Evolutionary conservation across 2,797 vertebrate species (phyloP), one percentile per base, ranked within the genome.

Genomic region (Momotus momota): DNA sequence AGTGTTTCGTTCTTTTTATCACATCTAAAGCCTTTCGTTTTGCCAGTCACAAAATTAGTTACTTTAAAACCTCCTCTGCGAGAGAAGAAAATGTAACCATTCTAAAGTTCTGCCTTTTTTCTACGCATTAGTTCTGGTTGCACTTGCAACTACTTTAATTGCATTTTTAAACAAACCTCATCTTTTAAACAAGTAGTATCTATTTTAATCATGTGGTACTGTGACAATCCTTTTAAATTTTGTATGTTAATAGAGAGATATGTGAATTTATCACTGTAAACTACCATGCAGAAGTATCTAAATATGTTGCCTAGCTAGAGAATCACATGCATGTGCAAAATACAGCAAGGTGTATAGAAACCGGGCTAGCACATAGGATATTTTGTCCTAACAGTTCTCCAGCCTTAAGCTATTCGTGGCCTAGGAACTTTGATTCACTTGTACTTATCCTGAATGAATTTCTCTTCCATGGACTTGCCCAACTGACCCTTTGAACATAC

Each of bases 361-460:
- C 6, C 27, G 5, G 11, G 11, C 43, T 83, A 51, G 25, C 14
- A 20, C 16, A 2, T 43, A 8, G 0, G 3, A 4, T 54, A 35
- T 70, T 80, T 82, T 91, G 19, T 45, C 43, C 23, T 46, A 40
- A 49, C 54, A 81, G 10, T 80, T 94, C 35, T 83, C 61, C 12
- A 86, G 1, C 43, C 29, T 12, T 80, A 46, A 62, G 26, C 40
- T 13, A 10, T 57, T 60, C 25, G 27, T 82, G 18, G 31, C 62
- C 70, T 12, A n/a, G 35, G 51, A 57, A 72, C 58, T 90, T 58
- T 43, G 43, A 58, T 64, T 84, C 5, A 13, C 29, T 2, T 61
- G 5, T 71, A 31, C 72, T 81, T 35, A n/a, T 73, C 31, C 12
- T 46, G 43, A 90, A 58, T 31, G 1, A 66, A 27, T 64, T 89